These are phyloP conservation scores for Cyanoderma ruficeps DNA, from an alignment of 2,113 vertebrate genomes.

Conservation along the genomic window DNA sequence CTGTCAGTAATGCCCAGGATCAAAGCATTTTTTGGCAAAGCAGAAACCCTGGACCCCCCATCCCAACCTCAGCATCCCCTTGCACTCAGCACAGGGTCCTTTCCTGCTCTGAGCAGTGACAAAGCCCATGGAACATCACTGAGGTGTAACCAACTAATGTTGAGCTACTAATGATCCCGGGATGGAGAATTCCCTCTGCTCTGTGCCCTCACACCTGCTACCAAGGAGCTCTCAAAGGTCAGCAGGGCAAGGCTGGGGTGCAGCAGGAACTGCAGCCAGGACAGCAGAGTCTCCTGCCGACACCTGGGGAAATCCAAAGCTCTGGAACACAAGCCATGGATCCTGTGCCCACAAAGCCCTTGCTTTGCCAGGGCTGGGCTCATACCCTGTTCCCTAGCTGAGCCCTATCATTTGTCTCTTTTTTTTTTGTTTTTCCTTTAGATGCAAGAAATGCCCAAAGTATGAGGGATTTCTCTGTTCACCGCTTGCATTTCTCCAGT, in stretches of 20 bases:
- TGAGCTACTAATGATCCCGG: background rate
- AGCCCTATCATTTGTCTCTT: background rate
- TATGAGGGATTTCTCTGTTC: background rate
- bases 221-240: accelerated
- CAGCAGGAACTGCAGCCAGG: background rate
- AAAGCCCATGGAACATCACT: accelerated
- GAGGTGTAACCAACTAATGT: background rate
- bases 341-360: accelerated
- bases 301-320: background rate
- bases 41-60: background rate
- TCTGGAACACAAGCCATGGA: background rate
- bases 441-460: background rate
- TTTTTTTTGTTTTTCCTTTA: background rate
- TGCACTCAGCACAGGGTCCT: background rate
- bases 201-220: accelerated
- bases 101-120: background rate
- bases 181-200: background rate
- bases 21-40: background rate
- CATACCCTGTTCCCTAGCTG: accelerated
- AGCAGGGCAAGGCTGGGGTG: accelerated
- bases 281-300: background rate
- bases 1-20: background rate
- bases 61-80: background rate
- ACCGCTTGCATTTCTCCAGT: accelerated
- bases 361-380: background rate